These are phyloP conservation scores for Carcharodon carcharias DNA, from an alignment of 2,797 vertebrate genomes.

Conservation along the genomic window DNA sequence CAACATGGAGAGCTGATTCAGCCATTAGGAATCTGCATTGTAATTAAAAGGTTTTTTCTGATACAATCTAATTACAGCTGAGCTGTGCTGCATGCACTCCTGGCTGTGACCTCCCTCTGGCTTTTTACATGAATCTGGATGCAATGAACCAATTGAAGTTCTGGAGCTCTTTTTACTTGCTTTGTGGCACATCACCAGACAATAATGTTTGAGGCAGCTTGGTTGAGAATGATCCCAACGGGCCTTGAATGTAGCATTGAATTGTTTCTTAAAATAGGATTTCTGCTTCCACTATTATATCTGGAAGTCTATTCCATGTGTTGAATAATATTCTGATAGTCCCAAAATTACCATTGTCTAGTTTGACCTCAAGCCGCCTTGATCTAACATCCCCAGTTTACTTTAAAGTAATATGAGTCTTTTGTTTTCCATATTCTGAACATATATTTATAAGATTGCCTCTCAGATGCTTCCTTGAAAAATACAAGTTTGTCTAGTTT, in stretches of 20 bases:
- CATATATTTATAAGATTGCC: background rate
- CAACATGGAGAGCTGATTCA: background rate
- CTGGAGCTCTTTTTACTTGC: constrained; percentile 14
- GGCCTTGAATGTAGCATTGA: background rate
- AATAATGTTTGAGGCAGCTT: constrained; percentile 1
- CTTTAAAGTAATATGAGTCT: background rate
- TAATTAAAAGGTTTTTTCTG: background rate
- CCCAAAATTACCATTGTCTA: background rate
- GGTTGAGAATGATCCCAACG: background rate
- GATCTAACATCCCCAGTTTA: background rate
- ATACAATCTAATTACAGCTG: constrained; percentile 13
- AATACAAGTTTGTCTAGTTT: background rate
- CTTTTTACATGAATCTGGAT: background rate
- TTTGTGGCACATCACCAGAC: background rate
- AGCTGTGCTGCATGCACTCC: background rate
- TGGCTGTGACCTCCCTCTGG: constrained; percentile 24
- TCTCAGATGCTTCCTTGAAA: background rate
- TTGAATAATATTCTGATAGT: background rate
- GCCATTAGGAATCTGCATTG: background rate
- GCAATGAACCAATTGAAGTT: background rate
- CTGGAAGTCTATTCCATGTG: background rate
- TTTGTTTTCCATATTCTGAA: background rate
- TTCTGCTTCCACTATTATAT: background rate
- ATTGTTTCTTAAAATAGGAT: background rate
- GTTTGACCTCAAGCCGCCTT: background rate